phyloP scores from a whole-genome alignment of 2,888 invertebrate species.

The Apodemia zela region DNA sequence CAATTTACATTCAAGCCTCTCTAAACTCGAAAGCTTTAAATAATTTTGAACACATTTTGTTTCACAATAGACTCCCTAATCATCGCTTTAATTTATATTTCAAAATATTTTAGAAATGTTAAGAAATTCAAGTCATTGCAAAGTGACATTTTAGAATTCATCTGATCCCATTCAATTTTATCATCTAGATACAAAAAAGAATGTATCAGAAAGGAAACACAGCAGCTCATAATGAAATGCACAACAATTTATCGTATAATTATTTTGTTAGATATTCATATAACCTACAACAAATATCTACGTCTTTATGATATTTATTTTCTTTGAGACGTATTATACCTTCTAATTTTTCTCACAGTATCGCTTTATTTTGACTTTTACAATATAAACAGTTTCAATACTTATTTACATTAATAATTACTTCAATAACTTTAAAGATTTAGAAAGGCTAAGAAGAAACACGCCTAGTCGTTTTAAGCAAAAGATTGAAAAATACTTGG shows the following conservation, averaged over 20 bases:
- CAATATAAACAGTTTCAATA: conserved; percentile 69
- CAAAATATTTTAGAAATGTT: conserved; percentile 8
- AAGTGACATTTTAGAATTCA: conserved; percentile 10
- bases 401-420: conserved; percentile 63
- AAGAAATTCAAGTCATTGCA: conserved; percentile 13
- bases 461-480: conserved; percentile 54
- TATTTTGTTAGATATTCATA: conserved; percentile 40
- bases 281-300: conserved; percentile 70
- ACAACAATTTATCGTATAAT: conserved; percentile 50
- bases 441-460: conserved; percentile 53
- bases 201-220: conserved; percentile 24
- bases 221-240: conserved; percentile 45
- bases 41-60: conserved; percentile 11
- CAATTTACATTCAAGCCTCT: conserved; percentile 7
- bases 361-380: conserved; percentile 79
- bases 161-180: conserved; percentile 25
- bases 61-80: conserved; percentile 2
- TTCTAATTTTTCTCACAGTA: conserved; percentile 78
- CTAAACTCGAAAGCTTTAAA: conserved; percentile 10
- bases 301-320: conserved; percentile 69
- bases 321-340: conserved; percentile 65
- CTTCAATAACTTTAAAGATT: conserved; percentile 44
- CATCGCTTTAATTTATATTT: neutral
- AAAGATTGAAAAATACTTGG: conserved; percentile 47
- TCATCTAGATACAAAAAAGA: conserved; percentile 25